Evolutionary conservation across 1,140 invertebrate genomes (phyloP).

Genomic region (Pseudomyrmex flavicornis): DNA sequence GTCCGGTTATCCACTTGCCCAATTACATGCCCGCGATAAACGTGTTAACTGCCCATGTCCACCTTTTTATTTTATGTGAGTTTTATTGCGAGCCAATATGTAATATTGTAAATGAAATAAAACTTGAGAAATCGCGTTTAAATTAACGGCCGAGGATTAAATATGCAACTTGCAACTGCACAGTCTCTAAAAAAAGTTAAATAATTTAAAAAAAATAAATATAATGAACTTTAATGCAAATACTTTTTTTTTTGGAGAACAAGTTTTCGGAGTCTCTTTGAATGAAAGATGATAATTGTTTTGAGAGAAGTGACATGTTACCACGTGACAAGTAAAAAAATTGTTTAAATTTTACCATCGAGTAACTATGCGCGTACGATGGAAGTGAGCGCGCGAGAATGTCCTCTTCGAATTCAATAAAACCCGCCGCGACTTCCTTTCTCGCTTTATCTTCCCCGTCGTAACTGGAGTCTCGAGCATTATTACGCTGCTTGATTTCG

Average conservation of each 20-base stretch:
- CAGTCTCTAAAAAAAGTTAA: background rate
- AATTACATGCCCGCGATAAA: background rate
- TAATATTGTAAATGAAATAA: background rate
- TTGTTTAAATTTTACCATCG: slow-evolving; percentile 41
- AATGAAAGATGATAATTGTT: no score
- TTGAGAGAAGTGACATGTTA: background rate
- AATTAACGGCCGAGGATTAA: slow-evolving; percentile 20
- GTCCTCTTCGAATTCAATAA: slow-evolving; percentile 43
- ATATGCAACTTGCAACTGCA: background rate
- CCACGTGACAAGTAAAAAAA: background rate
- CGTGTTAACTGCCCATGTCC: background rate
- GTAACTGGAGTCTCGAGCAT: slow-evolving; percentile 68
- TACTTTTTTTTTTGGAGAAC: no score
- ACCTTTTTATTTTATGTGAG: slow-evolving; percentile 23
- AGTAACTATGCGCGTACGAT: background rate
- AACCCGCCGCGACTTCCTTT: slow-evolving; percentile 67
- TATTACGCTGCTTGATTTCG: slow-evolving; percentile 85
- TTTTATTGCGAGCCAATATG: slow-evolving; percentile 10
- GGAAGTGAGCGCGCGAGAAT: slow-evolving; percentile 26
- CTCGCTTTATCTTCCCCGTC: slow-evolving; percentile 58
- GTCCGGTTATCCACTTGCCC: slow-evolving; percentile 33
- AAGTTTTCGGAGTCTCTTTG: no score
- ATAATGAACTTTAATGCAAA: background rate
- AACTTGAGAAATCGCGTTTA: slow-evolving; percentile 39
- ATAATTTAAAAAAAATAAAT: background rate